A percentile compares a stretch with the other conserved stretches of the same genome.
Conservation (phyloP, 2,888 invertebrate genomes). For the Drosophila mimetica region DNA sequence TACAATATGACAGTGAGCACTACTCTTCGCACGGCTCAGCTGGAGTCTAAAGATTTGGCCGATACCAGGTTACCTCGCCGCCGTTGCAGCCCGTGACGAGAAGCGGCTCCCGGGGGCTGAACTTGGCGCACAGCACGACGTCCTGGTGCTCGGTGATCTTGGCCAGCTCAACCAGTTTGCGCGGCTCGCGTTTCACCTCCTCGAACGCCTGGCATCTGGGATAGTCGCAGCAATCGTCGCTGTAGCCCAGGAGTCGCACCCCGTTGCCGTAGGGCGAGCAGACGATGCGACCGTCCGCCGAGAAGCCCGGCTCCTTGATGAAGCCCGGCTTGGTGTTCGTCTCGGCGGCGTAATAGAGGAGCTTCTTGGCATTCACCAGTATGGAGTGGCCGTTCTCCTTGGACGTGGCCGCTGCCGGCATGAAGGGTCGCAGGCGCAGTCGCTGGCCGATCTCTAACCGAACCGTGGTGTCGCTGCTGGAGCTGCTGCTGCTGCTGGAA, state of each 20-base stretch:
- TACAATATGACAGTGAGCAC: slow-evolving; percentile 6
- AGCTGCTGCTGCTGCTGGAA: slow-evolving; percentile 14
- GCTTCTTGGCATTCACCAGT: slow-evolving; percentile 88
- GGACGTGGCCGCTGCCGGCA: neutral
- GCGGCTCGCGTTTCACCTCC: slow-evolving; percentile 83
- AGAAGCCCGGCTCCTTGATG: slow-evolving; percentile 96
- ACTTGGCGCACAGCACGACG: slow-evolving; percentile 94
- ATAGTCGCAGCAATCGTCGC: slow-evolving; percentile 91
- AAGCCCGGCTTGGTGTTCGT: slow-evolving; percentile 95
- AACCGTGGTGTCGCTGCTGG: slow-evolving; percentile 45
- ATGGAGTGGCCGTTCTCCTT: slow-evolving; percentile 63
- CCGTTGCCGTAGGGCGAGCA: slow-evolving; percentile 96
- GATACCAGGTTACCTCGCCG: slow-evolving; percentile 95
- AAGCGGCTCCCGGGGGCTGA: slow-evolving; percentile 93
- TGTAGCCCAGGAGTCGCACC: slow-evolving; percentile 92
- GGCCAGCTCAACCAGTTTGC: slow-evolving; percentile 87
- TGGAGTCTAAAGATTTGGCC: slow-evolving; percentile 86
- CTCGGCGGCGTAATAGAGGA: slow-evolving; percentile 93
- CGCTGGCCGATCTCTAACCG: slow-evolving; percentile 50
- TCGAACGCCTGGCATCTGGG: slow-evolving; percentile 85
- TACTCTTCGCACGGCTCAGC: slow-evolving; percentile 2
- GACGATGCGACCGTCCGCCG: slow-evolving; percentile 94
- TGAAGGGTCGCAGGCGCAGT: slow-evolving; percentile 57
- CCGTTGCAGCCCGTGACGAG: slow-evolving; percentile 95
- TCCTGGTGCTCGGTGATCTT: slow-evolving; percentile 90